Evolutionary conservation across 2,113 vertebrate genomes (phyloP).

Genomic region (Hymenochirus boettgeri): DNA sequence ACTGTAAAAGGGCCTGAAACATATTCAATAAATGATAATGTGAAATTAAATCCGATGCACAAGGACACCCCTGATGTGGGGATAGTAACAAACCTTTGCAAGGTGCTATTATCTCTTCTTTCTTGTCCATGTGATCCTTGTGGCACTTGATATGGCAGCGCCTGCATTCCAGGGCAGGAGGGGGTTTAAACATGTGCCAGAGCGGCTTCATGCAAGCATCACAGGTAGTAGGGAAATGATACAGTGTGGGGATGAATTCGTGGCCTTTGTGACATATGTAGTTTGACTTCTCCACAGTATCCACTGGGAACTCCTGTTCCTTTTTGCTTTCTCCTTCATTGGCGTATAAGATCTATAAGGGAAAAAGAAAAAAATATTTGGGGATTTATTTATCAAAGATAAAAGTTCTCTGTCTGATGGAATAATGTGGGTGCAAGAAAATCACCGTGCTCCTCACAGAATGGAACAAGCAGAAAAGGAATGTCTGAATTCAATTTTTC

Average conservation of each 20-base stretch:
- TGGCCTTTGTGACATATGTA: conserved; percentile 98
- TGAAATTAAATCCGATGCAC: too few relatives aligned
- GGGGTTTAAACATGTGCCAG: conserved; percentile 98
- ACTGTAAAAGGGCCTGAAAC: too few relatives aligned
- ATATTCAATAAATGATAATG: too few relatives aligned
- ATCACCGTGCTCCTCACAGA: too few relatives aligned
- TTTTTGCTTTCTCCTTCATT: conserved; percentile 98
- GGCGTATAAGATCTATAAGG: conserved; percentile 88
- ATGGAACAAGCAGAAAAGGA: too few relatives aligned
- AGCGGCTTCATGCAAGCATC: conserved; percentile 97
- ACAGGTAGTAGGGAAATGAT: conserved; percentile 96
- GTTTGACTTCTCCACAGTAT: conserved; percentile 91
- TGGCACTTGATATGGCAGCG: conserved; percentile 98
- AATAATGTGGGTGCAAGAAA: too few relatives aligned
- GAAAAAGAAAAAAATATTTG: background rate
- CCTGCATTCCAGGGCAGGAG: conserved; percentile 93
- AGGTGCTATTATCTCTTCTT: conserved; percentile 92
- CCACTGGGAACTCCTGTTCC: conserved; percentile 82
- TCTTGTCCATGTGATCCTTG: conserved; percentile 98
- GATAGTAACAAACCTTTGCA: conserved; percentile 79
- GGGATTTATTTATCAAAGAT: too few relatives aligned
- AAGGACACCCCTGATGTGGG: too few relatives aligned
- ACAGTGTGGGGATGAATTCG: conserved; percentile 96
- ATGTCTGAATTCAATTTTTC: too few relatives aligned
- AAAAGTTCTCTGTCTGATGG: too few relatives aligned